Evolutionary conservation across 2,797 vertebrate genomes (phyloP).

Genomic region (Hapalemur alaotrensis): DNA sequence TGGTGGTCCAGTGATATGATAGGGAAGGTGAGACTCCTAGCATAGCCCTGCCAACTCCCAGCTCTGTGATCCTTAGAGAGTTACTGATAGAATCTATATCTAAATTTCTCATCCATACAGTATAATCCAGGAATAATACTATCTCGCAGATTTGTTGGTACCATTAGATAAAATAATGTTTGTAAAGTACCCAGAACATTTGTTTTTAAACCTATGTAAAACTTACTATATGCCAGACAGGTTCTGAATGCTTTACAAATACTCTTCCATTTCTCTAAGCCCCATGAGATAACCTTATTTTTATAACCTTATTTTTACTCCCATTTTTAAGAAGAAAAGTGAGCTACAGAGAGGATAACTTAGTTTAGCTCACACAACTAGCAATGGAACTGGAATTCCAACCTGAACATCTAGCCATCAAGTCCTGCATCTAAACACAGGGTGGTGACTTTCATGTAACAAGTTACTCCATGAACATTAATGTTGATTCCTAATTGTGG

Average conservation of each 20-base stretch:
- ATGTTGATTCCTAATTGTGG: not conserved
- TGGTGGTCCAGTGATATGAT: not conserved
- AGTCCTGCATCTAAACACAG: not conserved
- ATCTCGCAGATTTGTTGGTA: not conserved
- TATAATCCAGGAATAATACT: not conserved
- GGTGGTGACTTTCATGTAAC: not conserved
- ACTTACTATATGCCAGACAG: not conserved
- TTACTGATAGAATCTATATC: not conserved
- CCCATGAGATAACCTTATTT: too few species aligned
- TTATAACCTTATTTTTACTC: not conserved
- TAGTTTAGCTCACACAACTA: not conserved
- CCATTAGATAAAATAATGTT: not conserved
- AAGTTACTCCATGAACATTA: accelerated
- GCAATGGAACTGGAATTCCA: not conserved
- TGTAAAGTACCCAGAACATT: not conserved
- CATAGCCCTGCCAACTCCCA: not conserved
- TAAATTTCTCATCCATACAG: not conserved
- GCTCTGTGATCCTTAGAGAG: not conserved
- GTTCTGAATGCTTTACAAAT: not conserved
- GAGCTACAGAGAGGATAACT: not conserved
- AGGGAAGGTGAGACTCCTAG: accelerated
- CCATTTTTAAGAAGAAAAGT: not conserved
- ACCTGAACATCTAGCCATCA: too few species aligned
- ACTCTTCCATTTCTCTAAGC: not conserved
- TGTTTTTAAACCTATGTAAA: not conserved